A percentile compares a stretch with the other conserved stretches of the same genome.
These are phyloP conservation scores for Drepana arcuata DNA, from an alignment of 1,140 invertebrate species.

Conservation along the genomic window DNA sequence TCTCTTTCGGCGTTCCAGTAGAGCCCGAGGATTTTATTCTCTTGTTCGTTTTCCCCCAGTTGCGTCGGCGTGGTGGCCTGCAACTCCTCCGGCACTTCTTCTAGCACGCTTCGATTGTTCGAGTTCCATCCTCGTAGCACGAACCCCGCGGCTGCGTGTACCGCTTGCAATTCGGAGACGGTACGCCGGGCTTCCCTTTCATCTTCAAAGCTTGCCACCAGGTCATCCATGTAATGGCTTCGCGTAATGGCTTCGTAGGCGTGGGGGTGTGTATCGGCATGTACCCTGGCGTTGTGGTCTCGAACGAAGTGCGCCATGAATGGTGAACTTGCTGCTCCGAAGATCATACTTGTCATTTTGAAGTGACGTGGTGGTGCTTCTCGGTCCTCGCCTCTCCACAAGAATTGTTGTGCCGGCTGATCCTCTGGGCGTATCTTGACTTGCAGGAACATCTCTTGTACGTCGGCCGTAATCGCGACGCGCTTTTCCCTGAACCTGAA, in stretches of 20 bases:
- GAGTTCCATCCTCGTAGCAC: conserved; percentile 9
- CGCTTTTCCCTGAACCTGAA: conserved; percentile 24
- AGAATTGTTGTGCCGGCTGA: conserved; percentile 18
- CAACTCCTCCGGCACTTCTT: too few relatives aligned
- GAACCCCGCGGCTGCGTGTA: conserved; percentile 18
- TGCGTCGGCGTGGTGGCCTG: too few relatives aligned
- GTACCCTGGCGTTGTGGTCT: conserved; percentile 22
- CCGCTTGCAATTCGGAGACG: conserved; percentile 13
- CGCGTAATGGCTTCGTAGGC: conserved; percentile 16
- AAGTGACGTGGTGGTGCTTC: conserved; percentile 5
- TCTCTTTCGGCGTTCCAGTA: too few relatives aligned
- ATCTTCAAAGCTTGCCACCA: conserved; percentile 1
- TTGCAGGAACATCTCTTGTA: conserved; percentile 41
- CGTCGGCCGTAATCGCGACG: conserved; percentile 26
- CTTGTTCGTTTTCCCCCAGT: too few relatives aligned
- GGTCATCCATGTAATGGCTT: conserved; percentile 41
- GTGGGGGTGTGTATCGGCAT: conserved; percentile 7
- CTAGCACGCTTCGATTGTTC: too few relatives aligned
- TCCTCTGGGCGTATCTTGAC: conserved; percentile 20
- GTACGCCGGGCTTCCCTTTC: background rate
- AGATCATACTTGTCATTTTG: conserved; percentile 25
- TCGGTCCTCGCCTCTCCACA: conserved; percentile 18
- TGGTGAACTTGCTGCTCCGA: conserved; percentile 26
- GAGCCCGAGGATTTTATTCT: too few relatives aligned
- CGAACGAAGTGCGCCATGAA: conserved; percentile 18